phyloP scores from a whole-genome alignment of 2,888 invertebrate species.

The Abrostola tripartita region DNA sequence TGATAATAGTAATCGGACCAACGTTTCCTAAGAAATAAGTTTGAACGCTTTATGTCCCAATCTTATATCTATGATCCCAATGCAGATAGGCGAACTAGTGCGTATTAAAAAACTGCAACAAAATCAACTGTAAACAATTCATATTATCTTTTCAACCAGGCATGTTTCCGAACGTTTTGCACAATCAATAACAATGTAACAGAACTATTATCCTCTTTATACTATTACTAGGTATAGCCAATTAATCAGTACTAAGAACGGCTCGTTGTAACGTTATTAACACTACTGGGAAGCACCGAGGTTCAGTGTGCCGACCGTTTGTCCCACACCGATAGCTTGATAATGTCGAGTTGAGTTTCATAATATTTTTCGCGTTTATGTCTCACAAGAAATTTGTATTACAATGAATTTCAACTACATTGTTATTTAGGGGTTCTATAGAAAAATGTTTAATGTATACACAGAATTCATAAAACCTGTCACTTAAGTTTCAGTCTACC shows the following conservation, averaged over 20 bases:
- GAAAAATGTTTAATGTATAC: too few relatives aligned
- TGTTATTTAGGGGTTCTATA: not conserved
- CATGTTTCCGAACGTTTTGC: not conserved
- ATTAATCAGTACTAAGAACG: slow-evolving; percentile 23
- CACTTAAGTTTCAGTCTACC: too few relatives aligned
- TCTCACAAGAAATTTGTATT: slow-evolving; percentile 8
- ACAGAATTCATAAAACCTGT: too few relatives aligned
- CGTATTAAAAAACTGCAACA: not conserved
- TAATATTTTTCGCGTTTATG: slow-evolving; percentile 19
- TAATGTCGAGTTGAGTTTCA: slow-evolving; percentile 25
- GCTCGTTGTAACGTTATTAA: slow-evolving; percentile 18
- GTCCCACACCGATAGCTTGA: slow-evolving; percentile 6
- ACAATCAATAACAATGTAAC: not conserved
- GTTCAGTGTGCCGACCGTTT: slow-evolving; percentile 7
- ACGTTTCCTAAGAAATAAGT: too few relatives aligned
- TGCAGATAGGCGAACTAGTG: too few relatives aligned
- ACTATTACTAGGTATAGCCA: not conserved
- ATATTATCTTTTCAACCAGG: not conserved
- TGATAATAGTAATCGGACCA: too few relatives aligned
- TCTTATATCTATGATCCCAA: too few relatives aligned
- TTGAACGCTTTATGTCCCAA: too few relatives aligned
- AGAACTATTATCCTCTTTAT: not conserved
- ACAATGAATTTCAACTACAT: slow-evolving; percentile 9
- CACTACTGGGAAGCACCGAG: slow-evolving; percentile 17
- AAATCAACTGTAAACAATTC: not conserved